phyloP scores from a whole-genome alignment of 1,140 invertebrate genomes.

The Trichonephila clavipes region DNA sequence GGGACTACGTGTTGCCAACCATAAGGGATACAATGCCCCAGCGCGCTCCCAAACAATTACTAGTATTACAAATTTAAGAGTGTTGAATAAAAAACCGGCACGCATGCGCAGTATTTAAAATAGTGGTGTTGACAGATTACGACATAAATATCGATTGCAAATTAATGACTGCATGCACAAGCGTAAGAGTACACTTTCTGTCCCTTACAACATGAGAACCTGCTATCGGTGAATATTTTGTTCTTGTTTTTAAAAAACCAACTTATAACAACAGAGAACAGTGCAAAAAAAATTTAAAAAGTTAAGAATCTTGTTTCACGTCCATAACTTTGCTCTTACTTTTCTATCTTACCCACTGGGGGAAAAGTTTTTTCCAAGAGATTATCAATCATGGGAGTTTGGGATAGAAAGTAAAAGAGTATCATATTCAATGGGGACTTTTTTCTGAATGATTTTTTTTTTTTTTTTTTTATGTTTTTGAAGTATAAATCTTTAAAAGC shows the following conservation, averaged over 20 bases:
- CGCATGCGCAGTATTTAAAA: background rate
- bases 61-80: no score
- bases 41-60: no score
- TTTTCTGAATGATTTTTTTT: constrained; percentile 11
- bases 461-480: background rate
- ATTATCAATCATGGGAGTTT: constrained; percentile 66
- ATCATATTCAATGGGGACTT: constrained; percentile 40
- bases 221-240: constrained; percentile 1
- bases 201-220: background rate
- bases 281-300: background rate
- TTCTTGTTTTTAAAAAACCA: constrained; percentile 36
- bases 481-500: constrained; percentile 48
- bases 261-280: background rate
- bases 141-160: constrained; percentile 51
- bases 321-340: constrained; percentile 27
- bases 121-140: background rate
- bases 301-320: constrained; percentile 38
- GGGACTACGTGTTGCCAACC: no score
- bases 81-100: no score
- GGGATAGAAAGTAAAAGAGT: constrained; percentile 42
- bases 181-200: background rate
- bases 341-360: constrained; percentile 38
- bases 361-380: constrained; percentile 16
- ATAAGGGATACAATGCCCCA: no score
- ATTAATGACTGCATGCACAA: constrained; percentile 31